phyloP scores from a whole-genome alignment of 2,888 invertebrate species.

The Pantelozetes paolii region DNA sequence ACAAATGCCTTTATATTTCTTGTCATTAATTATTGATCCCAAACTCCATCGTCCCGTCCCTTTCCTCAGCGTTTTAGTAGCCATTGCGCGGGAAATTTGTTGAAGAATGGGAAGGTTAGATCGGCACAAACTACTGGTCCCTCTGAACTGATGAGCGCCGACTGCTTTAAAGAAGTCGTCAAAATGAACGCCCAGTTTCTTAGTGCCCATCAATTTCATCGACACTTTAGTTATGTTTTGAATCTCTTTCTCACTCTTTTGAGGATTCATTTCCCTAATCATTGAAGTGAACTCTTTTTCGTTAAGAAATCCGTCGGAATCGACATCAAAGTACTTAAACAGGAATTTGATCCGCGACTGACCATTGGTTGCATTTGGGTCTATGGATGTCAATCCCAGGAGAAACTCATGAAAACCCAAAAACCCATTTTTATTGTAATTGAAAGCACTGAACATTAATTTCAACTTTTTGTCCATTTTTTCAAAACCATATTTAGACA shows the following conservation, averaged over 20 bases:
- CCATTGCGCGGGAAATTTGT: constrained; percentile 23
- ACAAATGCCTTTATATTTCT: constrained; percentile 24
- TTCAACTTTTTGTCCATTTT: constrained; percentile 1
- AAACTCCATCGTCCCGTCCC: background rate
- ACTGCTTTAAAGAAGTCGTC: constrained; percentile 54
- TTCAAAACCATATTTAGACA: constrained; percentile 40
- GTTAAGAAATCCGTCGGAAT: constrained; percentile 49
- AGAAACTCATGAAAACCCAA: constrained; percentile 56
- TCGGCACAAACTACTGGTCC: constrained; percentile 65
- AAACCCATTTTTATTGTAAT: constrained; percentile 15
- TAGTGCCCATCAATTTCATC: constrained; percentile 5
- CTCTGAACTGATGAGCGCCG: constrained; percentile 63
- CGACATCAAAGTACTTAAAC: constrained; percentile 59
- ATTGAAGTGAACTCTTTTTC: background rate
- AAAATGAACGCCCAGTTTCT: background rate
- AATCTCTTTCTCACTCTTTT: background rate
- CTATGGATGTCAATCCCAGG: constrained; percentile 62
- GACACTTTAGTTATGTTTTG: constrained; percentile 3
- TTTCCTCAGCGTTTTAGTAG: background rate
- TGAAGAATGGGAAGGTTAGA: constrained; percentile 54
- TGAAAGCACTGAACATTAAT: constrained; percentile 30
- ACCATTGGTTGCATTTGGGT: constrained; percentile 63
- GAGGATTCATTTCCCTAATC: constrained; percentile 4
- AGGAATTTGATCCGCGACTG: constrained; percentile 65
- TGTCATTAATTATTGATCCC: background rate